These are phyloP conservation scores for Diadema setosum DNA, from an alignment of 35 echinoderm and acorn worm genomes.

Conservation along the genomic window DNA sequence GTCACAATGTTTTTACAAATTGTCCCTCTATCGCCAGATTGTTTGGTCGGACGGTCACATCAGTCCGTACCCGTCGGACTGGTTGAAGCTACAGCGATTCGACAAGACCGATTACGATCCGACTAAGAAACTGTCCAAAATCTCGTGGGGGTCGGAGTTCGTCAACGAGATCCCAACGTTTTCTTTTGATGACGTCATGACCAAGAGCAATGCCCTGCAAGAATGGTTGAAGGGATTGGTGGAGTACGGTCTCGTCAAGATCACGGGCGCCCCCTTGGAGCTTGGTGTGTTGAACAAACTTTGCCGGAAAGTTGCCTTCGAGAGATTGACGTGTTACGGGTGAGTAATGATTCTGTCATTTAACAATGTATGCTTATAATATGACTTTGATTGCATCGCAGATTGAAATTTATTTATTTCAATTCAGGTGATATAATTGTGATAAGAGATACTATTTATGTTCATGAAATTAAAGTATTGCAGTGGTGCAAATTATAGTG, in stretches of 20 bases:
- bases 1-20: too few relatives aligned
- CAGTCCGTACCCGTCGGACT: not conserved
- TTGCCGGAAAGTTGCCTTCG: slow-evolving; percentile 16
- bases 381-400: too few relatives aligned
- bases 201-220: slow-evolving; percentile 5
- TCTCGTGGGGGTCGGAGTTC: slow-evolving; percentile 46
- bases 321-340: slow-evolving; percentile 28
- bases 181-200: slow-evolving; percentile 19
- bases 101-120: slow-evolving; percentile 25
- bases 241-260: not conserved
- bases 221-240: slow-evolving; percentile 19
- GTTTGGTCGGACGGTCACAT: slow-evolving; percentile 28
- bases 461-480: too few relatives aligned
- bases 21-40: not conserved
- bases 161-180: slow-evolving; percentile 36
- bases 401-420: too few relatives aligned
- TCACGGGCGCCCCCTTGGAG: slow-evolving; percentile 13
- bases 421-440: too few relatives aligned
- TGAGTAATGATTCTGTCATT: not conserved
- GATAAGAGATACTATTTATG: too few relatives aligned
- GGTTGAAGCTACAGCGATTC: slow-evolving; percentile 25
- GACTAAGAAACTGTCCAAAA: not conserved
- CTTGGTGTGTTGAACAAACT: not conserved
- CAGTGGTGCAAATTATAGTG: too few relatives aligned
- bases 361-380: too few relatives aligned